phyloP scores from a whole-genome alignment of 53 echinoderm and acorn worm genomes.

The Hippasteria phrygiana region DNA sequence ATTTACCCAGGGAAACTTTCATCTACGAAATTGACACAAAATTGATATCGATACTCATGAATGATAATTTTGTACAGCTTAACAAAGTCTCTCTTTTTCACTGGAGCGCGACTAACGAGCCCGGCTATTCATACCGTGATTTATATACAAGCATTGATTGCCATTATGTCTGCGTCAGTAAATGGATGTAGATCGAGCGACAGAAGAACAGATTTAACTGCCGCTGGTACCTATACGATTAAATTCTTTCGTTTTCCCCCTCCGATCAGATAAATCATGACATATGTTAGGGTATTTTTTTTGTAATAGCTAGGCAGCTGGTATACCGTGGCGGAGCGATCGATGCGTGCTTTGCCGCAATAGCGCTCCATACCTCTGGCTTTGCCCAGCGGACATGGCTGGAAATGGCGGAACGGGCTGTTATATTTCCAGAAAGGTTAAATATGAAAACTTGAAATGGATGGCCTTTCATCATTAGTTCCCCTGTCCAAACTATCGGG shows the following conservation, averaged over 20 bases:
- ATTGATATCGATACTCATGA: not conserved
- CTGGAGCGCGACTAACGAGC: not conserved
- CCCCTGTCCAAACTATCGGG: too few relatives aligned
- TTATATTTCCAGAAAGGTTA: too few relatives aligned
- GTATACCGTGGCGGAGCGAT: constrained; percentile 29
- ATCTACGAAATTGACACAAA: not conserved
- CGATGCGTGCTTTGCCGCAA: constrained; percentile 39
- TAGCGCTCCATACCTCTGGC: constrained; percentile 40
- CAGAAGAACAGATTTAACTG: not conserved
- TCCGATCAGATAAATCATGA: constrained; percentile 31
- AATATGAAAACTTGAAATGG: too few relatives aligned
- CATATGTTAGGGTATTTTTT: constrained; percentile 43
- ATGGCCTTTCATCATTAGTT: too few relatives aligned
- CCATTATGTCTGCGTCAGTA: not conserved
- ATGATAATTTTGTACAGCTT: not conserved
- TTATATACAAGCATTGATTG: constrained; percentile 5
- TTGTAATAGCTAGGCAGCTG: constrained; percentile 26
- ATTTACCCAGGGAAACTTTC: too few relatives aligned
- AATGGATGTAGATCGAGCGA: constrained; percentile 42
- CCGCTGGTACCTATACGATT: constrained; percentile 35
- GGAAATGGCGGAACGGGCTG: too few relatives aligned
- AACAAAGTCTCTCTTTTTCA: not conserved
- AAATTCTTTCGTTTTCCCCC: constrained; percentile 31
- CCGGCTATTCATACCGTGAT: not conserved
- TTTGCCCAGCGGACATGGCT: not conserved